Evolutionary conservation across 2,797 vertebrate genomes (phyloP).

Genomic region (Fistularia tabacaria): DNA sequence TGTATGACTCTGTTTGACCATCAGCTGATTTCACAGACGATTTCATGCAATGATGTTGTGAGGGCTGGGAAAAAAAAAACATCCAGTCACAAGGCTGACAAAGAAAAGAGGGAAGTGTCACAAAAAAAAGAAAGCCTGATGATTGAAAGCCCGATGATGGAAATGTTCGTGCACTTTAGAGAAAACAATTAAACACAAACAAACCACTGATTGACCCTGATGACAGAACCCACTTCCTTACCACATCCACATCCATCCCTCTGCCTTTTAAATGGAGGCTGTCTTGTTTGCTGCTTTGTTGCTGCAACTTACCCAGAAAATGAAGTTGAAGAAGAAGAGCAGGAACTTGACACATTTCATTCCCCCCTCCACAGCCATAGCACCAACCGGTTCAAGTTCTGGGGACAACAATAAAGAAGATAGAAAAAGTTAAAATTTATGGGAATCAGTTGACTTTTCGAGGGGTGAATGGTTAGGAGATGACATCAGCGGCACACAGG

Average conservation of each 20-base stretch:
- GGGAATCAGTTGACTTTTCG: neutral
- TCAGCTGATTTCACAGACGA: slow-evolving; percentile 26
- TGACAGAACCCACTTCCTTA: neutral
- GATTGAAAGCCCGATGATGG: neutral
- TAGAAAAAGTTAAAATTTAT: neutral
- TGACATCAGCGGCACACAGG: neutral
- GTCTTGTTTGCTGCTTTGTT: too few relatives aligned
- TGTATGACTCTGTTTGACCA: neutral
- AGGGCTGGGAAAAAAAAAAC: neutral
- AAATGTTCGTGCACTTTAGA: neutral
- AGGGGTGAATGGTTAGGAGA: neutral
- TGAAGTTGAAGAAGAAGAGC: slow-evolving; percentile 84
- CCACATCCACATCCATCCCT: neutral
- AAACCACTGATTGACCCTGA: neutral
- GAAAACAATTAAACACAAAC: neutral
- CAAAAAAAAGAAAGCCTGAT: too few relatives aligned
- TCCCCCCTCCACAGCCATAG: slow-evolving; percentile 84
- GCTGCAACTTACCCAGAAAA: slow-evolving; percentile 84
- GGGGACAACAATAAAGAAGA: slow-evolving; percentile 10
- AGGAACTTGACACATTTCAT: slow-evolving; percentile 86
- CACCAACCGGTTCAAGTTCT: slow-evolving; percentile 40
- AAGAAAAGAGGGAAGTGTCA: neutral
- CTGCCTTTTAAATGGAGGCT: neutral
- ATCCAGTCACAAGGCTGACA: slow-evolving; percentile 3
- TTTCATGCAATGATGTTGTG: neutral